Evolutionary conservation across 2,888 invertebrate genomes (phyloP), one percentile per base, ranked within the genome.

Genomic region (Biston stratarius): DNA sequence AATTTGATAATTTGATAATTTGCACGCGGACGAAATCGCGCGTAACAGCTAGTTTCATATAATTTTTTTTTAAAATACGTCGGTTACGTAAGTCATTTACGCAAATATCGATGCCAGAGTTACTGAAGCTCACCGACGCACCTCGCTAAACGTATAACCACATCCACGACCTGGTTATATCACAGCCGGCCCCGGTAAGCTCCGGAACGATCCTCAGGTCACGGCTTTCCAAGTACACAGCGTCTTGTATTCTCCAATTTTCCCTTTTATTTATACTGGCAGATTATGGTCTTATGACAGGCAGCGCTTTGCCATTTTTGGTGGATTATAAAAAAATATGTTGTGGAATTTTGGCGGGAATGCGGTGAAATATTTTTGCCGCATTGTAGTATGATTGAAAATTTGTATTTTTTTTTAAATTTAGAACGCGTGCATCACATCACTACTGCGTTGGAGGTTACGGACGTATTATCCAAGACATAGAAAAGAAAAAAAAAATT

Each of bases 251-350:
- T 59, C 53, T 61, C 61, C 61, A 69, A 69, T 65, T 69, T 64
- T 59, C 59, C 64, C 47, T 58, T 64, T 62, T 69, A 64, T 69
- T 69, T 65, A 65, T 49, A 61, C 64, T 69, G 61, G 53, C 61
- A 65, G 64, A 65, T 65, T 69, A 65, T 51, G 53, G 62, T 40
- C 55, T 63, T 63, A 67, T 45, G 48, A 52, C 48, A 55, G 59
- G 42, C 11, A 53, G 47, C 58, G n/a, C 48, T 44, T 12, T 47
- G 53, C 60, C 34, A 61, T 61, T 64, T 64, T 64, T 49, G 60
- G 42, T 36, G 42, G 56, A 56, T 51, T 52, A 33, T 49, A 33
- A 57, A 24, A 55, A 42, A n/a, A 12, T 33, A 24, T 11, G 40
- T n/a, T 44, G 10, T 47, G 3, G 24, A 24, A 24, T 56, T 51